Evolutionary conservation across 2,113 vertebrate species (phyloP), one percentile per base, ranked within the genome.

Genomic region (Barbus barbus): DNA sequence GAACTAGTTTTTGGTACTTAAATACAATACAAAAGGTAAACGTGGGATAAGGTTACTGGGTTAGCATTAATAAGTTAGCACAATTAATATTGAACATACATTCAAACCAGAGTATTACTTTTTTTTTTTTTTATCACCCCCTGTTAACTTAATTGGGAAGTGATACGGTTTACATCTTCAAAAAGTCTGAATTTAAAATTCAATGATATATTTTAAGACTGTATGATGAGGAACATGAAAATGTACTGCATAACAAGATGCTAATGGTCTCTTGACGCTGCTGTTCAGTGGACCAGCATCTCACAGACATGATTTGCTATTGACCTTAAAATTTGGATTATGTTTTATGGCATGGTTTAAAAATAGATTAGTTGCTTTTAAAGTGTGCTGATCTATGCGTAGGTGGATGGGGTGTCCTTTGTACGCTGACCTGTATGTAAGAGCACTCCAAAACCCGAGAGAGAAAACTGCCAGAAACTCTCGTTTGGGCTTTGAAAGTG

Each of bases 261-360:
- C n/a, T 73, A 72, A 72, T 44, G 69, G n/a, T 73, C 2, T 44
- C 22, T 72, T 41, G 22, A 5, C 0, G 12, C 69, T 44, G 9
- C 9, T 24, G 22, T 72, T 11, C 69, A 72, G 11, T 24, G 7
- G 36, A 72, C 3, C 38, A 73, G 69, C 38, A 72, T 24, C 33
- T 38, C 65, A 9, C 33, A 44, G 38, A 24, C 3, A 44, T 41
- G 38, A 44, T 73, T 73, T 46, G 38, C 71, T 46, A 46, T 73
- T 73, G 71, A 20, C 71, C 71, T 73, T 73, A 72, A 12, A 38
- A 73, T 3, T 46, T 46, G 13, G 38, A 26, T 73, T 46, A 26
- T 72, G 38, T 73, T 73, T 73, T 73, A 46, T 73, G 71, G 71
- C 38, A 44, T 73, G 71, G 22, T 73, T 73, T 73, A 38, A 73